phyloP scores from a whole-genome alignment of 2,888 invertebrate genomes.

The Drosophila neotestacea region DNA sequence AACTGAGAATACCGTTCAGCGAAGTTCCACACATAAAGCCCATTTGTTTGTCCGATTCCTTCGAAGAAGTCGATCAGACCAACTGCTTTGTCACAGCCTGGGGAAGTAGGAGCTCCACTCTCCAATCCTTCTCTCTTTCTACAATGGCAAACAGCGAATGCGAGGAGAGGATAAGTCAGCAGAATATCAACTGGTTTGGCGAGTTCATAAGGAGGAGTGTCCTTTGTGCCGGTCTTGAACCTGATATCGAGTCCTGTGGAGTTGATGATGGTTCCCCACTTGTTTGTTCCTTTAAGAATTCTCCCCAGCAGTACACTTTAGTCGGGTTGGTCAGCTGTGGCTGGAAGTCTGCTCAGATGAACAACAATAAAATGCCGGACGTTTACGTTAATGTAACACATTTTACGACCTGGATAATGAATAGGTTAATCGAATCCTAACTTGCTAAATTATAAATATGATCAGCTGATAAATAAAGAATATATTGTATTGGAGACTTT shows the following conservation, averaged over 20 bases:
- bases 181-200: neutral
- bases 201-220: neutral
- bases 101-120: neutral
- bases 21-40: neutral
- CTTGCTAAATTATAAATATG: too few species aligned
- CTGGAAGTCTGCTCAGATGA: neutral
- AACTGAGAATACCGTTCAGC: neutral
- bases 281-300: neutral
- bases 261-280: constrained; percentile 5
- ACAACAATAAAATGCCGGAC: neutral
- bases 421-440: neutral
- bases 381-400: neutral
- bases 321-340: constrained; percentile 10
- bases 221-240: neutral
- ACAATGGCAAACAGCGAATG: neutral
- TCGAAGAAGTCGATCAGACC: neutral
- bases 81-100: constrained; percentile 1
- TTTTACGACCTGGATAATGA: constrained; percentile 7
- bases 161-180: neutral
- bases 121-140: neutral
- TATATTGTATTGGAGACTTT: too few species aligned
- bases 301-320: neutral
- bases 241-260: neutral
- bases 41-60: constrained; percentile 1
- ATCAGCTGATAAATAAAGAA: too few species aligned